Evolutionary conservation across 2,888 invertebrate species (phyloP).

Genomic region (Nineta flava): DNA sequence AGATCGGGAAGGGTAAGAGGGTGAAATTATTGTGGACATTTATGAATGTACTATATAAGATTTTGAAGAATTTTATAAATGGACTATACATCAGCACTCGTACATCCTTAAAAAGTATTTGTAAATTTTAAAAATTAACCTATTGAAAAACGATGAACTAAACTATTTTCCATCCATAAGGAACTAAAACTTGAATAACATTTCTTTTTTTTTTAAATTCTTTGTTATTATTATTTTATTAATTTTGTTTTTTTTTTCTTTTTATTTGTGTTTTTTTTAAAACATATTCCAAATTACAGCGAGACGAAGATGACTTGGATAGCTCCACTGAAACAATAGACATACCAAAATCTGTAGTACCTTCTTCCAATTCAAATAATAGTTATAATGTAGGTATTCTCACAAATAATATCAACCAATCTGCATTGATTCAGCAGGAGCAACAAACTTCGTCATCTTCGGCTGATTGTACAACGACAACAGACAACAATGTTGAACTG

Average conservation of each 20-base stretch:
- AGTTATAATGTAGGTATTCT: neutral
- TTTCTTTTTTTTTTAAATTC: neutral
- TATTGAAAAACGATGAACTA: no score
- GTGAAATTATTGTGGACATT: no score
- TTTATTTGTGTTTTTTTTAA: neutral
- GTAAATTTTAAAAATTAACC: no score
- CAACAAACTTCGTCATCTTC: neutral
- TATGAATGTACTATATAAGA: no score
- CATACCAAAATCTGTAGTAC: neutral
- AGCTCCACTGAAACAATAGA: constrained; percentile 3
- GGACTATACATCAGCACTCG: no score
- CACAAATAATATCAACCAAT: neutral
- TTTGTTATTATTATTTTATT: neutral
- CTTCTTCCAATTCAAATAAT: neutral
- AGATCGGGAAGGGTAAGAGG: no score
- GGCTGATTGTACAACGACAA: neutral
- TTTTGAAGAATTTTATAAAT: no score
- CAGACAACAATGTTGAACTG: neutral
- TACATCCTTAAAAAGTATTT: no score
- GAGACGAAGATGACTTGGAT: constrained; percentile 5
- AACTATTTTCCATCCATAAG: no score
- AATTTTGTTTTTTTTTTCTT: neutral
- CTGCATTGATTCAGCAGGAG: constrained; percentile 1
- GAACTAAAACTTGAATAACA: no score
- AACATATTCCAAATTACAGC: neutral